A percentile compares a stretch with the other conserved stretches of the same genome.
Evolutionary conservation across 1,140 invertebrate genomes (phyloP).

Genomic region (Ostrea denselamellosa): DNA sequence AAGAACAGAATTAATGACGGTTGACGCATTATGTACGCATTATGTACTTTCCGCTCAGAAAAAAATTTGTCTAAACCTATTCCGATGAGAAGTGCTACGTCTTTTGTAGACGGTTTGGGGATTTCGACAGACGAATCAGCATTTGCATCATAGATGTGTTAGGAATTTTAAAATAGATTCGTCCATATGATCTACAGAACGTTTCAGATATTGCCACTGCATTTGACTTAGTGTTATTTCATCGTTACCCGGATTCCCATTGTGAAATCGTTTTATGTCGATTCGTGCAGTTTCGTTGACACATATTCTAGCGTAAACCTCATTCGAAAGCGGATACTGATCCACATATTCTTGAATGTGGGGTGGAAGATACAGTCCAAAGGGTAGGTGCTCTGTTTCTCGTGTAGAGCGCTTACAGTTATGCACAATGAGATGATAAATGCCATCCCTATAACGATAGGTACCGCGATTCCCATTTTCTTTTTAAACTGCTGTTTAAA

Average conservation of each 20-base stretch:
- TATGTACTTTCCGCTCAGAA: background rate
- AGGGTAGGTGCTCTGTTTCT: background rate
- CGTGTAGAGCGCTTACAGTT: background rate
- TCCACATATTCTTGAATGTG: background rate
- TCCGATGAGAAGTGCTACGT: background rate
- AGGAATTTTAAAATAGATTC: background rate
- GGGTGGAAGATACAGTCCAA: background rate
- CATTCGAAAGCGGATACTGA: slow-evolving; percentile 12
- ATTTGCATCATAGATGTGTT: background rate
- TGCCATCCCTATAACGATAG: background rate
- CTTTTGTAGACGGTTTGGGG: background rate
- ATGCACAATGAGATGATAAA: background rate
- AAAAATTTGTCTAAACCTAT: background rate
- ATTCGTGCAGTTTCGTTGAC: background rate
- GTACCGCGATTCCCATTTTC: background rate
- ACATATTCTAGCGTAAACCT: slow-evolving; percentile 1
- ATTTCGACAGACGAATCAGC: background rate
- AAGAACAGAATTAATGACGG: background rate
- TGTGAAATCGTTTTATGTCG: slow-evolving; percentile 30
- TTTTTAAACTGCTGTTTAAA: too few species aligned
- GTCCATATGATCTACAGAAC: background rate
- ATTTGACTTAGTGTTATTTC: background rate
- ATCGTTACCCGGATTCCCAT: background rate
- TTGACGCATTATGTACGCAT: too few species aligned
- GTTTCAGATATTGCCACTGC: slow-evolving; percentile 39